phyloP scores from a whole-genome alignment of 2,797 vertebrate genomes.

The Caiman crocodilus region DNA sequence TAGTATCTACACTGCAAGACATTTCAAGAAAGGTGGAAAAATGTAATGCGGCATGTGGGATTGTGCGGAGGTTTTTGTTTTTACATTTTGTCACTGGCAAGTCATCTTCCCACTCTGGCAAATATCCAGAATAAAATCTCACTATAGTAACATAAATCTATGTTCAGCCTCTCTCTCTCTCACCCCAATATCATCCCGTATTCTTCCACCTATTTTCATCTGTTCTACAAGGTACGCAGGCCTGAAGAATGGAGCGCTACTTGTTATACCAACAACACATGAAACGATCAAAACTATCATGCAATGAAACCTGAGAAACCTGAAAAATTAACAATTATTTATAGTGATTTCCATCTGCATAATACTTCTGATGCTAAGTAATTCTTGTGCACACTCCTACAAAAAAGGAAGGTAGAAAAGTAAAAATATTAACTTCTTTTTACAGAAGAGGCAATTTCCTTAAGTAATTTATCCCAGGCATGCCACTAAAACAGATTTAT shows the following conservation, averaged over 20 bases:
- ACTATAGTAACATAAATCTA: accelerated
- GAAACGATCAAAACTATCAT: background rate
- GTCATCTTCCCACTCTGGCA: accelerated
- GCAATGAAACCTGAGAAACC: background rate
- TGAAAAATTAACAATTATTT: accelerated
- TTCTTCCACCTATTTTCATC: background rate
- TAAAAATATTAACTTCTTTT: no score
- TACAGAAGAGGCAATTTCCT: no score
- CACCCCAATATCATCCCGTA: no score
- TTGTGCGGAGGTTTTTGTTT: no score
- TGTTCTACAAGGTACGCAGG: accelerated
- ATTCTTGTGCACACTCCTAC: no score
- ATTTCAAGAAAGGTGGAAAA: no score
- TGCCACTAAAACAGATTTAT: no score
- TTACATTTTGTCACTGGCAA: accelerated
- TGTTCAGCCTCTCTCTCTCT: accelerated
- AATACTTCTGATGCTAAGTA: background rate
- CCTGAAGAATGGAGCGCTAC: accelerated
- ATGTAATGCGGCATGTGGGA: no score
- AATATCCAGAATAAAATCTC: accelerated
- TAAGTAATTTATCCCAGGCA: no score
- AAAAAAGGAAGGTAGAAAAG: no score
- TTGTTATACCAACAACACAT: accelerated
- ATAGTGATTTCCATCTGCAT: background rate
- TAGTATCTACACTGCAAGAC: no score